phyloP scores from a whole-genome alignment of 1,140 invertebrate genomes.

The Danaus plexippus region DNA sequence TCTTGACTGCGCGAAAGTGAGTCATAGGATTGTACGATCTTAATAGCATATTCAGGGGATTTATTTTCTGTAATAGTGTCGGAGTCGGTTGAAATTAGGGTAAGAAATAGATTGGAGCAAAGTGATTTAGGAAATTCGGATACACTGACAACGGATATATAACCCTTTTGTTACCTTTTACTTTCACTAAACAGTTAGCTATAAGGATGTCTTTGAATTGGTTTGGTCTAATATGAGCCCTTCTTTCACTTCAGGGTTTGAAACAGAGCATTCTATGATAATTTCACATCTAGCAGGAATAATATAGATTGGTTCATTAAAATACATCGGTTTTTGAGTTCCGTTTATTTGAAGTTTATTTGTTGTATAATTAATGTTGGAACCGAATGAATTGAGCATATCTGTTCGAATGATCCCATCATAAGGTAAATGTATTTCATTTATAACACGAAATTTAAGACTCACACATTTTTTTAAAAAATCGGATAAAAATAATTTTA shows the following conservation, averaged over 20 bases:
- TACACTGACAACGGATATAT: slow-evolving; percentile 15
- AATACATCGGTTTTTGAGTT: slow-evolving; percentile 13
- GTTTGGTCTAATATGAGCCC: slow-evolving; percentile 21
- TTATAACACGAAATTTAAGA: slow-evolving; percentile 24
- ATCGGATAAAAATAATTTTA: slow-evolving; percentile 19
- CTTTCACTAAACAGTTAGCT: slow-evolving; percentile 21
- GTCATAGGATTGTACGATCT: slow-evolving; percentile 1
- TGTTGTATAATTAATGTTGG: slow-evolving; percentile 16
- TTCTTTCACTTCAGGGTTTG: slow-evolving; percentile 23
- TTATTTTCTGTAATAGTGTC: background rate
- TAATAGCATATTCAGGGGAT: background rate
- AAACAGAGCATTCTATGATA: slow-evolving; percentile 19
- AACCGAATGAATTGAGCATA: slow-evolving; percentile 15
- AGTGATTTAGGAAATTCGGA: slow-evolving; percentile 12
- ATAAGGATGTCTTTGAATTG: slow-evolving; percentile 14
- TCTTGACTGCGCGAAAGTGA: slow-evolving; percentile 11
- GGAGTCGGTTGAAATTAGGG: background rate
- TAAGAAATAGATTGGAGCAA: slow-evolving; percentile 19
- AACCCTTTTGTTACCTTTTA: slow-evolving; percentile 21
- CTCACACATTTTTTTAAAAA: slow-evolving; percentile 1
- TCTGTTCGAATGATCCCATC: slow-evolving; percentile 26
- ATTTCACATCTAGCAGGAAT: slow-evolving; percentile 21
- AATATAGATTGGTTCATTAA: slow-evolving; percentile 19
- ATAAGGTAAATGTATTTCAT: slow-evolving; percentile 21
- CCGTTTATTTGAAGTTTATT: slow-evolving; percentile 5